Evolutionary conservation across 2,888 invertebrate species (phyloP).

Genomic region (Aleiodes alternator): DNA sequence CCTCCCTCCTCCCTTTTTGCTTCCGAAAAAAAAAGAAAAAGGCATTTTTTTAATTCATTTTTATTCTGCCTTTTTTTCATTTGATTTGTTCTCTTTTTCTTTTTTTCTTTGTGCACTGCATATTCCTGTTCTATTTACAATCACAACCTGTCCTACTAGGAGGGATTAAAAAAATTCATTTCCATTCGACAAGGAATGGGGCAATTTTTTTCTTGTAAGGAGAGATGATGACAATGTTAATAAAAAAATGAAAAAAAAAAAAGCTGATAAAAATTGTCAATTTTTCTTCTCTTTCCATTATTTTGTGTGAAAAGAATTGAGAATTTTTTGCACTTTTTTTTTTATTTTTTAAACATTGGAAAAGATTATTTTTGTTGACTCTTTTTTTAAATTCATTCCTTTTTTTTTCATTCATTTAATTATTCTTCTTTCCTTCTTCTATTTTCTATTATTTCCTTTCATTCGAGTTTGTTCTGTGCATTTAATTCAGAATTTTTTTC

Average conservation of each 20-base stretch:
- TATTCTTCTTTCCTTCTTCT: neutral
- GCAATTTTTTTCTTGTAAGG: conserved; percentile 1
- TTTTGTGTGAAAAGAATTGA: neutral
- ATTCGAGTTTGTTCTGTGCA: conserved; percentile 3
- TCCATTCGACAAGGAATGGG: neutral
- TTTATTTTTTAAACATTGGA: neutral
- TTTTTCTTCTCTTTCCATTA: no score
- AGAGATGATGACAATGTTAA: neutral
- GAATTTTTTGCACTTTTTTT: neutral
- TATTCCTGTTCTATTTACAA: conserved; percentile 14
- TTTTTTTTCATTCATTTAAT: neutral
- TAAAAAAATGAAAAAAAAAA: no score
- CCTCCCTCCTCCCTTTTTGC: no score
- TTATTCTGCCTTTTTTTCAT: conserved; percentile 22
- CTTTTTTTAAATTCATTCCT: neutral
- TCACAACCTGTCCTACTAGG: neutral
- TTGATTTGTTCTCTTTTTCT: neutral
- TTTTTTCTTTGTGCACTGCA: neutral
- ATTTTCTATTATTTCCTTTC: neutral
- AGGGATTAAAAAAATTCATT: conserved; percentile 9
- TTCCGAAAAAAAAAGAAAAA: neutral
- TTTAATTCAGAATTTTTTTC: neutral
- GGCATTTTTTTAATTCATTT: neutral
- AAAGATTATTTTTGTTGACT: conserved; percentile 9
- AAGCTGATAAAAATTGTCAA: no score